Percentiles rank a stretch among this genome's conserved stretches.
Evolutionary conservation across 2,113 vertebrate species (phyloP).

Genomic region (Syrrhaptes paradoxus): DNA sequence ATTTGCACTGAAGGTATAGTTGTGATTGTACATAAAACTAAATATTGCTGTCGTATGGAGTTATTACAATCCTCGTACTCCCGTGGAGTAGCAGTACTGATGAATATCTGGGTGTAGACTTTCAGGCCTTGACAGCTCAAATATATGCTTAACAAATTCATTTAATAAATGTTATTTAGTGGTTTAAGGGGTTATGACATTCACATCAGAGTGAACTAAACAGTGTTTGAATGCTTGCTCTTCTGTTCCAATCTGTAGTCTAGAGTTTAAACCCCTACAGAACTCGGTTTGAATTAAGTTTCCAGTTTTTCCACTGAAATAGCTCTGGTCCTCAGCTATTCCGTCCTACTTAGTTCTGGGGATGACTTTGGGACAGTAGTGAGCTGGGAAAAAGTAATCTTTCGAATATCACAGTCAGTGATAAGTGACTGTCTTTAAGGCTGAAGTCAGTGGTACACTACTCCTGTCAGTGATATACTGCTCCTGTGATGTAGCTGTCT

Average conservation of each 20-base stretch:
- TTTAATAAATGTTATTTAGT: not conserved
- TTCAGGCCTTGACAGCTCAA: not conserved
- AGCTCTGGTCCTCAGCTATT: not conserved
- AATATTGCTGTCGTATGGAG: not conserved
- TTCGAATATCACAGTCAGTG: not conserved
- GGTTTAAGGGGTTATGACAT: not conserved
- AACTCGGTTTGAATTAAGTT: not conserved
- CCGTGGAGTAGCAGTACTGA: not conserved
- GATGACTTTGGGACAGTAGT: not conserved
- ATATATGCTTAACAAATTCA: not conserved
- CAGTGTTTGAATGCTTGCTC: not conserved
- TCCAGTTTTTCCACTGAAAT: not conserved
- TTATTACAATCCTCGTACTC: not conserved
- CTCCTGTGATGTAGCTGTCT: not conserved
- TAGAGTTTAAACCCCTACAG: not conserved
- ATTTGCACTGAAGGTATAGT: not conserved
- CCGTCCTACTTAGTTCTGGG: not conserved
- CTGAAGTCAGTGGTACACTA: not conserved
- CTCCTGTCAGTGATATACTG: not conserved
- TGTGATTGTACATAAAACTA: not conserved
- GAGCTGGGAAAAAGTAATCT: not conserved
- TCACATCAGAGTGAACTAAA: not conserved
- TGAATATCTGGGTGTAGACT: not conserved
- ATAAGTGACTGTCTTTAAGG: not conserved
- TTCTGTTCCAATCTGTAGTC: not conserved